These are phyloP conservation scores for Drosophila crucigera DNA, from an alignment of 2,888 invertebrate species.

Conservation along the genomic window DNA sequence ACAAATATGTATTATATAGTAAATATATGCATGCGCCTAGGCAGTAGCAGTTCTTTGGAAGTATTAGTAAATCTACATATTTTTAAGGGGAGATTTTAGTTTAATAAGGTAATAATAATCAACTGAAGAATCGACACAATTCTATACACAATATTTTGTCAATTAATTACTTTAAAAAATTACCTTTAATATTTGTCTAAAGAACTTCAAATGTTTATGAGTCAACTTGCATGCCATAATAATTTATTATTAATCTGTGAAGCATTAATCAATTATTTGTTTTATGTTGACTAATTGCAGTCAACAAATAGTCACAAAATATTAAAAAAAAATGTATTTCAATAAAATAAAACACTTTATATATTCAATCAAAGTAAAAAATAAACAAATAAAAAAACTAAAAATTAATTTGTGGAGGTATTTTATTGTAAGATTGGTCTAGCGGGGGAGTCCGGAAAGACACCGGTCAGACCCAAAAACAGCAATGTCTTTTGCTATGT, in stretches of 20 bases:
- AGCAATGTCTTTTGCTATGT: not conserved
- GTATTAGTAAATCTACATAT: not conserved
- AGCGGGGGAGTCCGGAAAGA: too few relatives aligned
- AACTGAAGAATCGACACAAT: not conserved
- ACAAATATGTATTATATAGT: not conserved
- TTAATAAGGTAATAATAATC: not conserved
- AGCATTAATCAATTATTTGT: too few relatives aligned
- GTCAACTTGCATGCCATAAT: too few relatives aligned
- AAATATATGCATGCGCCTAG: not conserved
- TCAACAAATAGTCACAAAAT: too few relatives aligned
- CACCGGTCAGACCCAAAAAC: too few relatives aligned
- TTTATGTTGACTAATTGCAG: too few relatives aligned
- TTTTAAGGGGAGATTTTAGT: not conserved
- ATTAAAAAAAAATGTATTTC: not conserved
- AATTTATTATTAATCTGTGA: too few relatives aligned
- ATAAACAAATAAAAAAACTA: too few relatives aligned
- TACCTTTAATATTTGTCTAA: not conserved
- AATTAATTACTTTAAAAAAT: not conserved
- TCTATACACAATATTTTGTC: not conserved
- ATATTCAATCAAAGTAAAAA: not conserved
- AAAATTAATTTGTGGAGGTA: rapidly evolving
- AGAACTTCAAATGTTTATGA: too few relatives aligned
- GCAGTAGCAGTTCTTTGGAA: not conserved
- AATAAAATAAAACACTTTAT: not conserved
- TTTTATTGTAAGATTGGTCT: too few relatives aligned